Evolutionary conservation across 2,797 vertebrate species (phyloP).

Genomic region (Micropoecilia bifurca): DNA sequence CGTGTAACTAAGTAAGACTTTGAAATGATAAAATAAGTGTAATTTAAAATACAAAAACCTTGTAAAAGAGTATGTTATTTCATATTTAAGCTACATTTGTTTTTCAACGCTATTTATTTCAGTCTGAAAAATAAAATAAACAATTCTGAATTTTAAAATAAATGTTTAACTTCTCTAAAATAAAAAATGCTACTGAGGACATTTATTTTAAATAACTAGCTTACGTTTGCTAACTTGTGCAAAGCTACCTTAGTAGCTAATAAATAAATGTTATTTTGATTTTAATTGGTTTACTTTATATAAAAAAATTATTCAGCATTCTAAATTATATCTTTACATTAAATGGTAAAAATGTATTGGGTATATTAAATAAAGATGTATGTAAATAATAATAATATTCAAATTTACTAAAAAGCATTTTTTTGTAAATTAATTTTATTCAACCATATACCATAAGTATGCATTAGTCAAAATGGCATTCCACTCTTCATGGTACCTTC

Average conservation of each 20-base stretch:
- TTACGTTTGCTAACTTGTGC: not conserved
- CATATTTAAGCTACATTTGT: not conserved
- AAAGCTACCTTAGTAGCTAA: not conserved
- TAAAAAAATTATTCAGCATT: not conserved
- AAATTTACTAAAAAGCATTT: not conserved
- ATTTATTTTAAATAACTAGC: not conserved
- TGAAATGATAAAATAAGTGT: not conserved
- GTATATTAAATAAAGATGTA: not conserved
- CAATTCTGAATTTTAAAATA: not conserved
- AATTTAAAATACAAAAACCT: not conserved
- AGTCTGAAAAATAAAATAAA: not conserved
- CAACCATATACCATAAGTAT: not conserved
- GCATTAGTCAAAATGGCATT: not conserved
- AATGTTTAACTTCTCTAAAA: not conserved
- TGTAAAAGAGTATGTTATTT: not conserved
- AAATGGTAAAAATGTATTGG: not conserved
- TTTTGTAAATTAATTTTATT: not conserved
- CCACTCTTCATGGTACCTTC: slow-evolving; percentile 83
- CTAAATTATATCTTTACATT: not conserved
- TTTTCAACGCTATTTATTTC: not conserved
- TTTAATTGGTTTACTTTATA: not conserved
- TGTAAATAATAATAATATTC: not conserved
- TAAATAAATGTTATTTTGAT: not conserved
- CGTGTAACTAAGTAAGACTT: not conserved
- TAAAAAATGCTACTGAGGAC: not conserved